Percentiles rank a stretch among this genome's conserved stretches.
phyloP scores from a whole-genome alignment of 2,888 invertebrate genomes.

The Belgica antarctica region DNA sequence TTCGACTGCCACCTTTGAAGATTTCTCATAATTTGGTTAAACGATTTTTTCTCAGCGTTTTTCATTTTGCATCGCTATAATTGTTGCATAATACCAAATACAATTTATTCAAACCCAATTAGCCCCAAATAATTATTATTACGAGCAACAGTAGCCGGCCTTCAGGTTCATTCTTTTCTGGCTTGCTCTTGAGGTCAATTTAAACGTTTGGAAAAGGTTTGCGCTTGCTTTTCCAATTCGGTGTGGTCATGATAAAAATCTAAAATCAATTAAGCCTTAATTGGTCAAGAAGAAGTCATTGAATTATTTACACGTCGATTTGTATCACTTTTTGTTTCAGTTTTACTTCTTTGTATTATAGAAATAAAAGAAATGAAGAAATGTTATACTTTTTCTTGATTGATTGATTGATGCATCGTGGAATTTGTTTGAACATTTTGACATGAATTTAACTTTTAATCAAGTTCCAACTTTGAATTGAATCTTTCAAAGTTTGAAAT shows the following conservation, averaged over 20 bases:
- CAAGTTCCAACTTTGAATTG: no score
- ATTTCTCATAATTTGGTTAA: no score
- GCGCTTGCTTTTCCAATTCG: not conserved
- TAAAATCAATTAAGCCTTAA: not conserved
- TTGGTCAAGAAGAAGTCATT: not conserved
- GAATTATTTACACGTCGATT: not conserved
- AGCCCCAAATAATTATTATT: not conserved
- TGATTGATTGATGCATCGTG: no score
- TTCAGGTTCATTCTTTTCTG: not conserved
- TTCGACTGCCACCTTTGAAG: no score
- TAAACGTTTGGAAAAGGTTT: not conserved
- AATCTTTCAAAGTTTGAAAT: no score
- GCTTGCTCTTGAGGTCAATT: conserved; percentile 10
- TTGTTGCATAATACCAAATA: conserved; percentile 15
- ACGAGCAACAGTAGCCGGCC: not conserved
- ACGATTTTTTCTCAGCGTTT: no score
- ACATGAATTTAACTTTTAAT: no score
- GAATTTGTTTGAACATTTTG: no score
- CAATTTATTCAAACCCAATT: not conserved
- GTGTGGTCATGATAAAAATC: not conserved
- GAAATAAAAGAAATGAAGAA: no score
- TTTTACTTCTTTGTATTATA: no score
- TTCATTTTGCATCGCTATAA: no score
- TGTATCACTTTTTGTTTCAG: not conserved
- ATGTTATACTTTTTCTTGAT: no score